phyloP scores from a whole-genome alignment of 2,888 invertebrate genomes.

The Reticulitermes lucifugus region DNA sequence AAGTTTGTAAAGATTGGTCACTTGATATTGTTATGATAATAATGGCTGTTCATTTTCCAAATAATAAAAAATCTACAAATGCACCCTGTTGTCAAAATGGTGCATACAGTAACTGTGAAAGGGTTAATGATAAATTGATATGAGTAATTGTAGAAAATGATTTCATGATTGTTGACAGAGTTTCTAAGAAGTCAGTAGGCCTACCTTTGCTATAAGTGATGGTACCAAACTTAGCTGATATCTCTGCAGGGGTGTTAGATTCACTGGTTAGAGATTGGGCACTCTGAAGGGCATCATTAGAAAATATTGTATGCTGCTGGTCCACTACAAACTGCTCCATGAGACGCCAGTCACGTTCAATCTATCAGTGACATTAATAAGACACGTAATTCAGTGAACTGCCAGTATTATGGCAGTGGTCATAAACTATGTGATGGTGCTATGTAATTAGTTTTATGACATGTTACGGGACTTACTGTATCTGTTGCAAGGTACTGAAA shows the following conservation, averaged over 20 bases:
- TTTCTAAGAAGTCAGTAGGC: no score
- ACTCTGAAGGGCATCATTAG: conserved; percentile 62
- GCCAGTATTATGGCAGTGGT: background rate
- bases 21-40: no score
- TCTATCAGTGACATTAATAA: conserved; percentile 40
- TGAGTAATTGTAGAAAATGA: no score
- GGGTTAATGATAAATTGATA: no score
- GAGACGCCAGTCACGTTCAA: conserved; percentile 60
- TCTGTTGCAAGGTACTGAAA: conserved; percentile 63
- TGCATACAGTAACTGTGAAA: no score
- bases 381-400: background rate
- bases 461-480: conserved; percentile 51
- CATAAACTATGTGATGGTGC: no score
- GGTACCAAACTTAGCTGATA: conserved; percentile 47
- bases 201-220: conserved; percentile 54
- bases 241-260: conserved; percentile 42
- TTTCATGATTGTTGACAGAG: no score
- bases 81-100: no score
- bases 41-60: no score
- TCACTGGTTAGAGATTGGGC: conserved; percentile 60
- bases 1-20: no score
- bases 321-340: conserved; percentile 60
- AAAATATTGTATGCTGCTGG: conserved; percentile 60
- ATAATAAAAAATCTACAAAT: no score
- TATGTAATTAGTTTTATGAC: background rate